Conservation (phyloP, 2,888 invertebrate genomes). For the Mythimna albipuncta region DNA sequence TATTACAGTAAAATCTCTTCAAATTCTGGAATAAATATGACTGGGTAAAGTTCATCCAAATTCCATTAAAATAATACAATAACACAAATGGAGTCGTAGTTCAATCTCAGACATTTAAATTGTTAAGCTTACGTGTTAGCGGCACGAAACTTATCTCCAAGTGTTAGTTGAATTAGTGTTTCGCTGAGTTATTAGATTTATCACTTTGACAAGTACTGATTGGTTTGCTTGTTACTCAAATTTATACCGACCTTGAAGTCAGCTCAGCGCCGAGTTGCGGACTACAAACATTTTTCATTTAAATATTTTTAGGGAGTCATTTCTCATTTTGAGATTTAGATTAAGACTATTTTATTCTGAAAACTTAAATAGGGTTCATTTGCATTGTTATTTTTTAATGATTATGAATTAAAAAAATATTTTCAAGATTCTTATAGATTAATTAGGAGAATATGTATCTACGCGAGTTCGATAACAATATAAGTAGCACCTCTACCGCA, state of each 20-base stretch:
- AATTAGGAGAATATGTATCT: neutral
- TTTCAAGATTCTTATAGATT: neutral
- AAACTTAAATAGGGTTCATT: constrained; percentile 9
- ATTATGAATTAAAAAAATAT: neutral
- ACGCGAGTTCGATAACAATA: constrained; percentile 5
- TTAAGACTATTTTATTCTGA: constrained; percentile 14
- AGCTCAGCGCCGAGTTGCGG: constrained; percentile 46
- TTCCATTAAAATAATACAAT: constrained; percentile 56
- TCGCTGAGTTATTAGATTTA: constrained; percentile 68
- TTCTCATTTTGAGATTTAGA: constrained; percentile 42
- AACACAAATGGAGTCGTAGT: constrained; percentile 52
- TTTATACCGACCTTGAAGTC: constrained; percentile 60
- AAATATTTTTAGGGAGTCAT: constrained; percentile 35
- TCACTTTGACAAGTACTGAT: constrained; percentile 71
- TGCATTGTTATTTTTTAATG: neutral
- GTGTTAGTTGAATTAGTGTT: constrained; percentile 63
- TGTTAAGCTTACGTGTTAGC: constrained; percentile 51
- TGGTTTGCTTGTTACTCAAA: constrained; percentile 71
- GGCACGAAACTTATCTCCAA: constrained; percentile 54
- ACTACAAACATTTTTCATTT: constrained; percentile 52
- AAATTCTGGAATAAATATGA: constrained; percentile 27
- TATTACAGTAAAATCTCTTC: constrained; percentile 8
- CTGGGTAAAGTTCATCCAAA: constrained; percentile 41
- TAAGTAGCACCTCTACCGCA: constrained; percentile 32
- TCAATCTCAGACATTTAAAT: constrained; percentile 61